These are phyloP conservation scores for Parapsyche elsis DNA, from an alignment of 1,140 invertebrate species.

Conservation along the genomic window DNA sequence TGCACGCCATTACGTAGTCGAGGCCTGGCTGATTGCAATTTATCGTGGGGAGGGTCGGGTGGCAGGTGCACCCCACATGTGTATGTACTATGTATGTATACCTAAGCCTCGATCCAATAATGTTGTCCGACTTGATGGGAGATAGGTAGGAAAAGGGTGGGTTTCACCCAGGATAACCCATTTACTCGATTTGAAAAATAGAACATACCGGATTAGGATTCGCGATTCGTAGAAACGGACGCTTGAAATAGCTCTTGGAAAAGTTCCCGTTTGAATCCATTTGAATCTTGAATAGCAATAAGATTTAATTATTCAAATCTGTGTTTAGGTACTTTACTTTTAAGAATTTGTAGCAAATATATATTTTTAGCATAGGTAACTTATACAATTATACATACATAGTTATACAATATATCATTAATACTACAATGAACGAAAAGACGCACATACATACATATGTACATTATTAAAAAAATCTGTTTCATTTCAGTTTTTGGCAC, in stretches of 20 bases:
- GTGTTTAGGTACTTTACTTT: too few species aligned
- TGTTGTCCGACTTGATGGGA: slow-evolving; percentile 19
- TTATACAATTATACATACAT: too few species aligned
- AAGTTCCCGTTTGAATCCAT: too few species aligned
- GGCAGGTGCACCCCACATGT: not conserved
- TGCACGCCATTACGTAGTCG: slow-evolving; percentile 48
- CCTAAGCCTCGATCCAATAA: slow-evolving; percentile 29
- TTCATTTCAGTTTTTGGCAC: too few species aligned
- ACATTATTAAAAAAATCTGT: too few species aligned
- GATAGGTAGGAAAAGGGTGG: not conserved
- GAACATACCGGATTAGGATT: slow-evolving; percentile 21
- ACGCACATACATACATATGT: too few species aligned
- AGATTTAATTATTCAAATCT: too few species aligned
- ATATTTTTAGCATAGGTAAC: too few species aligned
- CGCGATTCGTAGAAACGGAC: slow-evolving; percentile 21
- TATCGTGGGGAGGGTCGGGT: slow-evolving; percentile 35
- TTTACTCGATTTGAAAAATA: slow-evolving; percentile 28
- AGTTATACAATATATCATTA: too few species aligned
- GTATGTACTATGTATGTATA: not conserved
- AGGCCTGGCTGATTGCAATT: slow-evolving; percentile 51
- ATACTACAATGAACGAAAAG: too few species aligned
- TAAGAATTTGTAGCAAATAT: too few species aligned
- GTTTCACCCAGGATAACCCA: slow-evolving; percentile 1
- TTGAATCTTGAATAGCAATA: too few species aligned
- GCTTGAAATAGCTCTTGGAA: not conserved